Conservation (phyloP, 1,140 invertebrate species). For the Ctenoplectra terminalis region DNA sequence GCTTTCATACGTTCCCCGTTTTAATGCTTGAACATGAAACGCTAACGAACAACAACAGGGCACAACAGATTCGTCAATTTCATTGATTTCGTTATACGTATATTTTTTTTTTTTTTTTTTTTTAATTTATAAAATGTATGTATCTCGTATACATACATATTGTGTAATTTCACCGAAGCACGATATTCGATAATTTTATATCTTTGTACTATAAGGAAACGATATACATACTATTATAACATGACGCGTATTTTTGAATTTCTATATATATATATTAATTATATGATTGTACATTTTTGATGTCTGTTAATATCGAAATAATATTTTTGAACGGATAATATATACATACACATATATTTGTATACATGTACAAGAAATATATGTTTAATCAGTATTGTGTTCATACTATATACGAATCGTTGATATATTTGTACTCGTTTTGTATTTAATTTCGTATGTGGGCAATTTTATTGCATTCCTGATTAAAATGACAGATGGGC, state of each 20-base stretch:
- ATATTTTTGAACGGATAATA: constrained; percentile 42
- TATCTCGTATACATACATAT: neutral
- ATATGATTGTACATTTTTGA: constrained; percentile 11
- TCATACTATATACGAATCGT: constrained; percentile 5
- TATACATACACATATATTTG: constrained; percentile 27
- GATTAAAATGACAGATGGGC: neutral
- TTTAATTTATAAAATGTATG: neutral
- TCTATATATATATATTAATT: constrained; percentile 29
- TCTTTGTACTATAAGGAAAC: constrained; percentile 15
- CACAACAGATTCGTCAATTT: constrained; percentile 16
- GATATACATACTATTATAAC: constrained; percentile 17
- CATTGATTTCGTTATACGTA: neutral
- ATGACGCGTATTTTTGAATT: constrained; percentile 31
- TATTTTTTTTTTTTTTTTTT: no score
- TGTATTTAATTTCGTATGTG: constrained; percentile 40
- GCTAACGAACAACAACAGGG: neutral
- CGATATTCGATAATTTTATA: constrained; percentile 14
- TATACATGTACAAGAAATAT: constrained; percentile 34
- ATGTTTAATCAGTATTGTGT: constrained; percentile 50
- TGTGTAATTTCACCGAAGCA: neutral
- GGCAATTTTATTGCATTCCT: constrained; percentile 3
- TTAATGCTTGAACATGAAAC: neutral
- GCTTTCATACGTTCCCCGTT: neutral
- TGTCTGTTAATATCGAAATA: constrained; percentile 39
- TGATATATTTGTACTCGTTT: constrained; percentile 33